phyloP scores from a whole-genome alignment of 1,140 invertebrate species.

The Drosophila tropicalis region DNA sequence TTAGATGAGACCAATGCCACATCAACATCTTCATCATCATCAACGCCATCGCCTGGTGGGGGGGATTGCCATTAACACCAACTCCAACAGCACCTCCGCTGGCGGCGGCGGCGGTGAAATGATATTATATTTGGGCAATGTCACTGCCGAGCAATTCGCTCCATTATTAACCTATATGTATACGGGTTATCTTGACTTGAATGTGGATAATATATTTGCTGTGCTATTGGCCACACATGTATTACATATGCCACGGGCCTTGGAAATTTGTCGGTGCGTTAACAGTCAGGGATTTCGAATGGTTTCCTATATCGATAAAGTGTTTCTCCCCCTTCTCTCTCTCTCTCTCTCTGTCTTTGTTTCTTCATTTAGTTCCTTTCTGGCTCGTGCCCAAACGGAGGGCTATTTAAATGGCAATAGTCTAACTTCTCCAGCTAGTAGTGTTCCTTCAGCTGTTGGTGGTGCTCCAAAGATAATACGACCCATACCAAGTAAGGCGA shows the following conservation, averaged over 20 bases:
- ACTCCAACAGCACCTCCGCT: constrained; percentile 52
- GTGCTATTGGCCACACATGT: constrained; percentile 89
- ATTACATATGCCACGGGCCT: constrained; percentile 89
- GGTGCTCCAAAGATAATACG: constrained; percentile 64
- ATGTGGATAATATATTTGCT: constrained; percentile 89
- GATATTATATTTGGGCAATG: constrained; percentile 85
- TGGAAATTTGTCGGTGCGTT: constrained; percentile 86
- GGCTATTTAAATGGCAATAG: constrained; percentile 66
- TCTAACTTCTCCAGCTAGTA: neutral
- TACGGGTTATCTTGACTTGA: constrained; percentile 89
- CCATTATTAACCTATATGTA: constrained; percentile 91
- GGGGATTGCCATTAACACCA: neutral
- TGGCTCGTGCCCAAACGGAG: constrained; percentile 83
- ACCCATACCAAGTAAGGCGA: constrained; percentile 80
- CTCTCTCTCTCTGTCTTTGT: neutral
- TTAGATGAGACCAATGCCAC: constrained; percentile 60
- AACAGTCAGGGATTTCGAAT: too few species aligned
- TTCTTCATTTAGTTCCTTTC: constrained; percentile 70
- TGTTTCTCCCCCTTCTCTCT: neutral
- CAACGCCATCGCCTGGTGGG: constrained; percentile 3
- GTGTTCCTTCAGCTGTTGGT: constrained; percentile 20
- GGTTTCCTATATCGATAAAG: constrained; percentile 3
- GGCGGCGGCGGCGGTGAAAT: constrained; percentile 68
- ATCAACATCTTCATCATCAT: neutral
- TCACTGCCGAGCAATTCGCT: constrained; percentile 88